Base-by-base conservation (phyloP, 2,113 vertebrate genomes). In the Etheostoma cragini region DNA sequence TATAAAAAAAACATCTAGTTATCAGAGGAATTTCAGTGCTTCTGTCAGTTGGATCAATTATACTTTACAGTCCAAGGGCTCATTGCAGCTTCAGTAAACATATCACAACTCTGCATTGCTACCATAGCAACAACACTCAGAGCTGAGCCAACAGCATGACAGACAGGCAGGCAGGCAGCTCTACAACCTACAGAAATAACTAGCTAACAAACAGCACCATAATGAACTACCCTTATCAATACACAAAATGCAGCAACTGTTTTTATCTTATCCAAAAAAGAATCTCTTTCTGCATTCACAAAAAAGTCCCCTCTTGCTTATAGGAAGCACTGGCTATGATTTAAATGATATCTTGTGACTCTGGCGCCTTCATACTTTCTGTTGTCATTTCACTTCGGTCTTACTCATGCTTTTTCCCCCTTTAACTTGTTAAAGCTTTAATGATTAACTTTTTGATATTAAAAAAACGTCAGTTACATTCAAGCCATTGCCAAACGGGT, bases 111-210 rank as follows among this genome's bases (percentile, higher is more conserved):
- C 86, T 42, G 80, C 86, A 84, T 56, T 53, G 92, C 91, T 92
- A 81, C 90, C 91, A 92, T 91, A 89, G 91, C 82, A 87, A 91
- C 92, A 62, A 89, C 86, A 84, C 86, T 90, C 83, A 80, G 79
- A 89, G 88, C 83, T 33, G 86, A 89, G 89, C 86, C 87, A 78
- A 77, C 74, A 75, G 83, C 82, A n/a, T 76, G 70, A 63, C 85
- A 87, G 70, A 63, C 85, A 87, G 87, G 80, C 78, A 80, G 69
- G 49, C 81, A 68, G 76, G 77, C 67, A n/a, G 66, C 83, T 79
- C 81, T 89, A 89, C 74, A 81, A 72, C 86, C 76, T 78, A 30
- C 69, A 83, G 68, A 81, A 90, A 87, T 91, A 91, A 90, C 78
- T 80, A 78, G 62, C 87, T 78, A 79, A 75, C 67, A 85, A 82